Percentiles rank a stretch among this genome's conserved stretches.
Evolutionary conservation across 2,888 invertebrate species (phyloP).

Genomic region (Aspidiotus rigidus): DNA sequence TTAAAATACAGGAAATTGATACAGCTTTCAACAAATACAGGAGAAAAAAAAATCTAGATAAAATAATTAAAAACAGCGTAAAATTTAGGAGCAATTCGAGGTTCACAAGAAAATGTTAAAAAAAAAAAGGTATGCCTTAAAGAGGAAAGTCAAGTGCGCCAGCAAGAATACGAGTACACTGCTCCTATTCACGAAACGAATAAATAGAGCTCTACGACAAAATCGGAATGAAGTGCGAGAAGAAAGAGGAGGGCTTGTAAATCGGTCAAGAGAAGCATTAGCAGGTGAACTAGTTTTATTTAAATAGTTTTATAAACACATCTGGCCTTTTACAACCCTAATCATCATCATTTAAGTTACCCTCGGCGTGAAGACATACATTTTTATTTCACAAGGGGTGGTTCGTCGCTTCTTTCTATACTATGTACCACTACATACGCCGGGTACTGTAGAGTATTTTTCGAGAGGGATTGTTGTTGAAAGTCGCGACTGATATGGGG

Average conservation of each 20-base stretch:
- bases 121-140: no score
- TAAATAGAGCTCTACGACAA: no score
- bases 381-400: conserved; percentile 19
- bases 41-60: no score
- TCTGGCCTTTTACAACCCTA: conserved; percentile 22
- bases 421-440: background rate
- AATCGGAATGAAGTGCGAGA: background rate
- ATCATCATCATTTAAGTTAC: conserved; percentile 22
- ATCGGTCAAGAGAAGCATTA: conserved; percentile 21
- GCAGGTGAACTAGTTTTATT: conserved; percentile 26
- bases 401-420: background rate
- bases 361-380: conserved; percentile 22
- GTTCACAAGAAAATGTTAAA: no score
- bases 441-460: background rate
- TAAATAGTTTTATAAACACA: conserved; percentile 25
- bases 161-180: no score
- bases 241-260: conserved; percentile 7
- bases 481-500: conserved; percentile 18
- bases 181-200: no score
- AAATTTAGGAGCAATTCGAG: no score
- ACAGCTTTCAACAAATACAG: no score
- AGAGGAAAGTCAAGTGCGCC: no score
- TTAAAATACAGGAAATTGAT: no score
- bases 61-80: no score
- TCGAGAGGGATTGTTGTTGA: conserved; percentile 21